These are phyloP conservation scores for Caenorhabditis tropicalis DNA, from an alignment of 1,140 invertebrate genomes.

Conservation along the genomic window DNA sequence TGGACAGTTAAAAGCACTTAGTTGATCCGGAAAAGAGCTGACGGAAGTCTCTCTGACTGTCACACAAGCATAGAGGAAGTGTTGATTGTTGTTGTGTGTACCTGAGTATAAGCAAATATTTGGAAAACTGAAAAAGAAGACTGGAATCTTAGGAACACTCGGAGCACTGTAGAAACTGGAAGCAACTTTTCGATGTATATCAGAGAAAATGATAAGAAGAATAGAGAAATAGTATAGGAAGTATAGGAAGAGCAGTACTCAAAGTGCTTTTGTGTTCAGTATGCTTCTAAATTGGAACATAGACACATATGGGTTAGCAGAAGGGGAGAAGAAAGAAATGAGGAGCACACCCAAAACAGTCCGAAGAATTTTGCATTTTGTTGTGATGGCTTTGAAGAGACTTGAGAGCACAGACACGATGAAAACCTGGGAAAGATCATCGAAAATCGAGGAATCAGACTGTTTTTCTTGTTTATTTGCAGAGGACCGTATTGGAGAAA, in stretches of 20 bases:
- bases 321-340: too few species aligned
- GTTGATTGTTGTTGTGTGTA: constrained; percentile 41
- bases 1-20: neutral
- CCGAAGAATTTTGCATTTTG: constrained; percentile 33
- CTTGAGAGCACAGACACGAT: constrained; percentile 25
- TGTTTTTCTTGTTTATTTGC: constrained; percentile 26
- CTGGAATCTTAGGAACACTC: constrained; percentile 17
- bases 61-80: neutral
- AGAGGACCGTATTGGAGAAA: constrained; percentile 23
- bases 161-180: neutral
- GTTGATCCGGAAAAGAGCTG: neutral
- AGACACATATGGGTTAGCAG: neutral
- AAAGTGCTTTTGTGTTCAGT: neutral
- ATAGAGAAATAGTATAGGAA: neutral
- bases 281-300: constrained; percentile 19
- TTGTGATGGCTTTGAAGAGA: neutral
- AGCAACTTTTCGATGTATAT: neutral
- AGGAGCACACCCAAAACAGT: constrained; percentile 39
- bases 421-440: constrained; percentile 20
- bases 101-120: constrained; percentile 45
- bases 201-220: neutral
- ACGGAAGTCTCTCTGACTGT: constrained; percentile 6
- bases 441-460: constrained; percentile 34
- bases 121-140: constrained; percentile 22
- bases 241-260: neutral